Conservation (phyloP, 2,797 vertebrate species). For the Silurus lanzhouensis region DNA sequence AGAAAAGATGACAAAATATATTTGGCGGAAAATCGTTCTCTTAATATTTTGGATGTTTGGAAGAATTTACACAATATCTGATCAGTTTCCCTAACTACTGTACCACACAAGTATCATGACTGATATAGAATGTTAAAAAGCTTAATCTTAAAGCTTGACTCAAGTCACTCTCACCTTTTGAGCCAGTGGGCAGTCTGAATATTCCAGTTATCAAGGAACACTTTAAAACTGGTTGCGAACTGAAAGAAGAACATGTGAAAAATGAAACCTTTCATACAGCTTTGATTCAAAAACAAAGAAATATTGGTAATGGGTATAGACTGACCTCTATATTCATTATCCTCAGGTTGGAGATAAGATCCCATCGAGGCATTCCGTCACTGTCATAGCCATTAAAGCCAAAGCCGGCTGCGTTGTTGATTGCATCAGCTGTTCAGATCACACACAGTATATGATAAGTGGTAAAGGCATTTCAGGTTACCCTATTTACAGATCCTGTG, state of each 20-base stretch:
- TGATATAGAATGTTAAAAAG: background rate
- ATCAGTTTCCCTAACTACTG: background rate
- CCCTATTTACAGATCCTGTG: background rate
- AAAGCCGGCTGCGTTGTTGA: conserved; percentile 93
- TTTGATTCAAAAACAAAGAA: background rate
- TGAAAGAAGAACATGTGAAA: conserved; percentile 62
- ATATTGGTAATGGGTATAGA: conserved; percentile 22
- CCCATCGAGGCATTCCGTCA: conserved; percentile 83
- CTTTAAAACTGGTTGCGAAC: conserved; percentile 94
- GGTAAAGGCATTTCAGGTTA: background rate
- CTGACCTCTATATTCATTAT: conserved; percentile 91
- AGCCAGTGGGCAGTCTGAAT: conserved; percentile 96
- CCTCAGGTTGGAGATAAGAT: conserved; percentile 90
- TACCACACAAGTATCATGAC: conserved; percentile 14
- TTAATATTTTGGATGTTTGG: background rate
- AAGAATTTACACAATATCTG: background rate
- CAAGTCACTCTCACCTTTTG: conserved; percentile 80
- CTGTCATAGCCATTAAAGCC: conserved; percentile 88
- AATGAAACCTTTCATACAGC: background rate
- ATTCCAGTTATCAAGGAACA: conserved; percentile 97
- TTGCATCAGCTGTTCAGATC: conserved; percentile 82
- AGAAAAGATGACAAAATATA: background rate
- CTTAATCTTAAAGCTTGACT: background rate
- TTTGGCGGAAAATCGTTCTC: background rate
- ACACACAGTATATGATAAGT: conserved; percentile 1